Evolutionary conservation across 1,140 invertebrate species (phyloP).

Genomic region (Trinorchestia longiramus): DNA sequence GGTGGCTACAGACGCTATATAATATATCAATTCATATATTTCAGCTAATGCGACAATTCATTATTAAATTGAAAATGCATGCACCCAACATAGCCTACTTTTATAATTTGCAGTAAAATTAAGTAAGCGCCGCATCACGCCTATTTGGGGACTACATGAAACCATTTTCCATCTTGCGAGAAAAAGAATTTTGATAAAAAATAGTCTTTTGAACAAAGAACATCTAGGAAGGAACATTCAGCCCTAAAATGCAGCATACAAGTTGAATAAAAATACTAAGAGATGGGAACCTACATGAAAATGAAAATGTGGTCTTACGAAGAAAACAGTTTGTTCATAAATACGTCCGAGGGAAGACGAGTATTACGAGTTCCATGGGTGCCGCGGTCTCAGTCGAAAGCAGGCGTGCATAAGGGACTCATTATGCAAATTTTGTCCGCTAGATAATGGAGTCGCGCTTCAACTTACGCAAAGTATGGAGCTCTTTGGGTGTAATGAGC

Average conservation of each 20-base stretch:
- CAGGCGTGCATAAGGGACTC: slow-evolving; percentile 30
- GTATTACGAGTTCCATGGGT: slow-evolving; percentile 18
- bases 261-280: not conserved
- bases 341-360: not conserved
- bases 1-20: not conserved
- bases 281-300: not conserved
- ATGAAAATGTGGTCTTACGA: not conserved
- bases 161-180: not conserved
- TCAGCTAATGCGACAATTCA: not conserved
- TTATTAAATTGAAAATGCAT: not conserved
- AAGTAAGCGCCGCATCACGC: not conserved
- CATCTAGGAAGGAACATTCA: not conserved
- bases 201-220: not conserved
- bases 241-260: not conserved
- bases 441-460: slow-evolving; percentile 20
- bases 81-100: not conserved
- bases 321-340: not conserved
- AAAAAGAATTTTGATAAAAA: not conserved
- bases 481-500: slow-evolving; percentile 44
- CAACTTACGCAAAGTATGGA: slow-evolving; percentile 43
- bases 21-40: not conserved
- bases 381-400: not conserved
- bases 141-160: not conserved
- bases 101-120: not conserved
- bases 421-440: slow-evolving; percentile 45